phyloP scores from a whole-genome alignment of 2,113 vertebrate species.

The Cryptomyrus ogoouensis region DNA sequence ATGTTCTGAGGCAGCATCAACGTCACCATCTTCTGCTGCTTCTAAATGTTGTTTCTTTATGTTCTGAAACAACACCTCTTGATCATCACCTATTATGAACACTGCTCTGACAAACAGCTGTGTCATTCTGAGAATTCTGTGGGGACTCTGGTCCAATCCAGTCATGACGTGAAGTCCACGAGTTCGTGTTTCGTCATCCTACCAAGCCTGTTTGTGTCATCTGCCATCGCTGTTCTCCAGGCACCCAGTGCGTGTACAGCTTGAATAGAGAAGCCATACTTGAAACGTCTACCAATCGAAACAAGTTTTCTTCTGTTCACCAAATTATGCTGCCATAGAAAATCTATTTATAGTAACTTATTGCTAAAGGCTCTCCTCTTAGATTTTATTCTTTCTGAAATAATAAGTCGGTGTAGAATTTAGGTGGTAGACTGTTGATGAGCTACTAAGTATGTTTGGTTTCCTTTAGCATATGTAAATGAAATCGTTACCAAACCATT shows the following conservation, averaged over 20 bases:
- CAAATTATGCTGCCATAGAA: constrained; percentile 10
- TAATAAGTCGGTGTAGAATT: neutral
- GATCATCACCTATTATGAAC: neutral
- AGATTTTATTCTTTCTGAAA: neutral
- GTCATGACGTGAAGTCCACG: neutral
- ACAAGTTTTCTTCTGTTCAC: neutral
- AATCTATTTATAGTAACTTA: neutral
- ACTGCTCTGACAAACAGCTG: neutral
- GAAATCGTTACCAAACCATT: neutral
- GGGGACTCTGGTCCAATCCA: neutral
- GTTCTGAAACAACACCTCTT: neutral
- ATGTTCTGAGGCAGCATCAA: constrained; percentile 9
- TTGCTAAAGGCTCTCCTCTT: neutral
- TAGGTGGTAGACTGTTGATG: neutral
- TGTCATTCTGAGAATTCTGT: neutral
- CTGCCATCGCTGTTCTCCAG: neutral
- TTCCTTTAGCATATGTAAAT: neutral
- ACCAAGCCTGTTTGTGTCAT: neutral
- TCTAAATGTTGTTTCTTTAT: neutral
- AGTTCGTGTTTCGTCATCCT: neutral
- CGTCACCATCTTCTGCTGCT: neutral
- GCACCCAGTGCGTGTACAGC: neutral
- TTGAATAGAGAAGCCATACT: constrained; percentile 14
- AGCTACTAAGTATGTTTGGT: neutral
- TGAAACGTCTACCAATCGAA: neutral